A percentile compares a stretch with the other conserved stretches of the same genome.
phyloP scores from a whole-genome alignment of 2,113 vertebrate genomes.

The Amblyornis subalaris region DNA sequence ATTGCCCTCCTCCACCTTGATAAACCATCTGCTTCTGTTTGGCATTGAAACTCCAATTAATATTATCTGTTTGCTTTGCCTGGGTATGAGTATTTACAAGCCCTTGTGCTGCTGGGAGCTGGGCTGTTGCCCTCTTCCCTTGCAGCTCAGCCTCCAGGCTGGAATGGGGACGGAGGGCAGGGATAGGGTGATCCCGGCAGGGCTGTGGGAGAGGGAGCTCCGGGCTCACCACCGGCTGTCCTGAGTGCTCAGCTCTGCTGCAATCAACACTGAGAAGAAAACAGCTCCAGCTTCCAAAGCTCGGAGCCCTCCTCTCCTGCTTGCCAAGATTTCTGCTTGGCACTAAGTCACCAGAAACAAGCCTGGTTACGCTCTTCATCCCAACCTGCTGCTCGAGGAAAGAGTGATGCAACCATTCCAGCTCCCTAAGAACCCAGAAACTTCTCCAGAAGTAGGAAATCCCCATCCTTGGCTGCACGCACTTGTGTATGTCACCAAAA shows the following conservation, averaged over 20 bases:
- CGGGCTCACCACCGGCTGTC: fast-evolving
- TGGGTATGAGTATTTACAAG: not conserved
- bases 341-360: not conserved
- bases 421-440: not conserved
- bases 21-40: not conserved
- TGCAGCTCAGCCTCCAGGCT: not conserved
- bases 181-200: not conserved
- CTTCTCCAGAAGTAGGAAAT: not conserved
- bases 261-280: not conserved
- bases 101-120: not conserved
- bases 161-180: not conserved
- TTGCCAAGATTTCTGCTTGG: not conserved
- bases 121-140: not conserved
- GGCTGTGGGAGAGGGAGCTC: not conserved
- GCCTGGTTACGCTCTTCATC: not conserved
- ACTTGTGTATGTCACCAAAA: fast-evolving
- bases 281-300: not conserved
- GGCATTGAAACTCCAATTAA: not conserved
- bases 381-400: not conserved
- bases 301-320: not conserved
- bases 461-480: not conserved
- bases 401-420: not conserved
- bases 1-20: not conserved
- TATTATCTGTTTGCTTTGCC: not conserved
- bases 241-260: not conserved